These are phyloP conservation scores for Sclerurus mexicanus DNA, from an alignment of 2,113 vertebrate genomes.

Conservation along the genomic window DNA sequence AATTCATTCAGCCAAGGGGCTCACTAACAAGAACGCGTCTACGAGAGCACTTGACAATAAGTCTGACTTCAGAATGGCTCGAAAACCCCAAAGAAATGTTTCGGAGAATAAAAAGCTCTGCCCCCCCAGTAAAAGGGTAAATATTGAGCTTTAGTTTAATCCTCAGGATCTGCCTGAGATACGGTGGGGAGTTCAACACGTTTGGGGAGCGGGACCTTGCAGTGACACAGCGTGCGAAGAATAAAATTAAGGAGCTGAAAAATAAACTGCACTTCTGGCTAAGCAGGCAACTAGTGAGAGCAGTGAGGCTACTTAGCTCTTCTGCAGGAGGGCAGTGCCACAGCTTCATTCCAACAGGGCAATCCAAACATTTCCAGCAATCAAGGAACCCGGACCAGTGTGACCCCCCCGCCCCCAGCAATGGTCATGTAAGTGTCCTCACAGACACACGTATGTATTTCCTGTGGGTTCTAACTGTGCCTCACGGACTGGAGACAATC, in stretches of 20 bases:
- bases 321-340: neutral
- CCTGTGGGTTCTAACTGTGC: neutral
- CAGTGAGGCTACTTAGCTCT: neutral
- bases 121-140: neutral
- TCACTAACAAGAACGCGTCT: neutral
- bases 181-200: neutral
- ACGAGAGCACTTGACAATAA: neutral
- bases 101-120: neutral
- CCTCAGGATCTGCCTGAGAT: neutral
- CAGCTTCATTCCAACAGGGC: neutral
- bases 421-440: neutral
- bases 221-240: neutral
- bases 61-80: constrained; percentile 10
- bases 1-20: neutral
- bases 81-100: neutral
- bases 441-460: neutral
- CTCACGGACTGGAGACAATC: neutral
- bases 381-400: neutral
- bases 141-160: constrained; percentile 24
- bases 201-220: neutral
- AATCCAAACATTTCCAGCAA: constrained; percentile 15
- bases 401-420: neutral
- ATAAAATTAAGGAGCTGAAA: neutral
- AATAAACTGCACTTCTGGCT: neutral
- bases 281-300: neutral